Evolutionary conservation across 2,888 invertebrate species (phyloP), one percentile per base, ranked within the genome.

Genomic region (Toxonevra muliebris): DNA sequence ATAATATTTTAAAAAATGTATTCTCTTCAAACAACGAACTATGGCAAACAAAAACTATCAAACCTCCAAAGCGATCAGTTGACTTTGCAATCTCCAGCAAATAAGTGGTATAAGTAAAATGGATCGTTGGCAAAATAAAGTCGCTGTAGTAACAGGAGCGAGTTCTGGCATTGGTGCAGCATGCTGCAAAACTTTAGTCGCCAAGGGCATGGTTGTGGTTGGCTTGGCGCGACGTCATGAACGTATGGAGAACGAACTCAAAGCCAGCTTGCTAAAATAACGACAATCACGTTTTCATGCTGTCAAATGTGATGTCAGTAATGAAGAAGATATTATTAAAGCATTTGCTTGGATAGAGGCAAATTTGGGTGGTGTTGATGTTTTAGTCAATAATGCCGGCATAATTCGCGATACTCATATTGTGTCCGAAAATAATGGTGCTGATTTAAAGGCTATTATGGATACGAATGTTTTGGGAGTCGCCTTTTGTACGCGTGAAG

Each of bases 111-210:
- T 30, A 30, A 50, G 45, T 2, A 65, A 48, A 15, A 78, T 79
- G 79, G 88, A 90, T 13, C 87, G 88, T 43, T 90, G 89, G 89
- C 74, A 75, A 1, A 88, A 88, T 66, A 87, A 87, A 73, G 86
- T 88, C 0, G 90, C 89, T 0, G 85, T 90, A 41, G 89, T 90
- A 61, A 90, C 89, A 0, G 90, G 90, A 1, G 89, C 89, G 12
- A 89, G 89, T 77, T 84, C 87, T 0, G 90, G 90, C 1, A 89
- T 90, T 68, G 90, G 88, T 8, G 86, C 86, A 1, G 86, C 3
- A 30, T 30, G 30, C 30, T 30, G 30, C 30, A 30, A 30, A 30
- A 7, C 30, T 30, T 30, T 30, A 30, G n/a, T 76, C 13, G 68
- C 69, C 41, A 74, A 74, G 60, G 79, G 77, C 30, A 76, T 80